Evolutionary conservation across 2,113 vertebrate species (phyloP).

Genomic region (Sinocyclocheilus rhinocerous): DNA sequence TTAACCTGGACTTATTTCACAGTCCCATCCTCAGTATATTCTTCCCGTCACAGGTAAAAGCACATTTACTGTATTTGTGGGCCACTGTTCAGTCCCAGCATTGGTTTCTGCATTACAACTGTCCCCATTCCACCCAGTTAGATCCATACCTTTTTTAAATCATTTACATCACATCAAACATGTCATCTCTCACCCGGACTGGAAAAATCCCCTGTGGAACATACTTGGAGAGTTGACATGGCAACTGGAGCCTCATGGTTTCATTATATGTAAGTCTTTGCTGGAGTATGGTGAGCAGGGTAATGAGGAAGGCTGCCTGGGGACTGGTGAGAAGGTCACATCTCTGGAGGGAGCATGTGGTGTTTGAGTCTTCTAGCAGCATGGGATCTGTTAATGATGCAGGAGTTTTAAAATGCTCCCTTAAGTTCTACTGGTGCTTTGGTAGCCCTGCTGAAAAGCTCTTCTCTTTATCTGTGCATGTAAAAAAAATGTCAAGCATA

Average conservation of each 20-base stretch:
- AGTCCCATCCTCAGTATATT: background rate
- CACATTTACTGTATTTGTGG: background rate
- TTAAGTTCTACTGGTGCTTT: slow-evolving; percentile 26
- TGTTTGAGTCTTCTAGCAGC: slow-evolving; percentile 43
- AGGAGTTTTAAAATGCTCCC: slow-evolving; percentile 41
- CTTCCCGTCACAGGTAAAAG: background rate
- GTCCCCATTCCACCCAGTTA: background rate
- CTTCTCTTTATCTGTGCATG: slow-evolving; percentile 11
- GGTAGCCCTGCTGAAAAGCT: slow-evolving; percentile 10
- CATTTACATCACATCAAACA: slow-evolving; percentile 34
- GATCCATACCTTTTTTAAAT: slow-evolving; percentile 4
- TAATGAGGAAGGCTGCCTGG: slow-evolving; percentile 51
- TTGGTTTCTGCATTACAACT: slow-evolving; percentile 6
- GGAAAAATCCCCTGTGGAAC: slow-evolving; percentile 37
- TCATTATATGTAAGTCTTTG: slow-evolving; percentile 38
- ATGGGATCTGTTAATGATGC: slow-evolving; percentile 53
- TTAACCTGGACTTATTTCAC: slow-evolving; percentile 4
- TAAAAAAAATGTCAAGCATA: background rate
- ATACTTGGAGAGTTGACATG: slow-evolving; percentile 42
- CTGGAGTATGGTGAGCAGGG: slow-evolving; percentile 37
- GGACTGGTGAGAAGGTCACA: slow-evolving; percentile 54
- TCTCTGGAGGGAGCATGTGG: slow-evolving; percentile 45
- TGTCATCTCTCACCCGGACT: background rate
- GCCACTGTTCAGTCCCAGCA: background rate
- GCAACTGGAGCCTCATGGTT: slow-evolving; percentile 44